phyloP scores from a whole-genome alignment of 2,797 vertebrate species.

The Ceryle rudis region DNA sequence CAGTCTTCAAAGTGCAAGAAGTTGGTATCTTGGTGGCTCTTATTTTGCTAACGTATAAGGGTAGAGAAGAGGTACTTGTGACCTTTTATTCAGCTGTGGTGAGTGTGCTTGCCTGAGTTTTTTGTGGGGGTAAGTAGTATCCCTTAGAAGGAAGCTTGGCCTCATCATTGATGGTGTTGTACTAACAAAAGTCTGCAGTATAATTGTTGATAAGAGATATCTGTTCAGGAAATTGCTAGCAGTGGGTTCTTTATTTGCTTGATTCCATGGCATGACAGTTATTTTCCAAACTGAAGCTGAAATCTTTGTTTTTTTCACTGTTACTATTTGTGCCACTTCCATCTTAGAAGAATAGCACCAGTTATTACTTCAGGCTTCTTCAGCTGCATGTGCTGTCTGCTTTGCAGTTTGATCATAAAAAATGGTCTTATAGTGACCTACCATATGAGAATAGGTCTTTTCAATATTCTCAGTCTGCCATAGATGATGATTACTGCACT shows the following conservation, averaged over 20 bases:
- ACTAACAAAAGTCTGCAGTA: neutral
- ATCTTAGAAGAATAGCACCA: neutral
- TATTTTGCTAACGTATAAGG: neutral
- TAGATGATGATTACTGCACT: neutral
- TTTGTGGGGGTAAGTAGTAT: neutral
- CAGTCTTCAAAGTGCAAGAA: neutral
- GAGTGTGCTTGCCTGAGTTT: neutral
- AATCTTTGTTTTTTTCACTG: neutral
- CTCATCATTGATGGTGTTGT: neutral
- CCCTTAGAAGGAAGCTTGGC: neutral
- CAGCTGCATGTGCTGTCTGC: neutral
- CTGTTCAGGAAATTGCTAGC: neutral
- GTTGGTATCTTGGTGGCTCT: neutral
- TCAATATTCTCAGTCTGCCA: neutral
- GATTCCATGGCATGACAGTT: neutral
- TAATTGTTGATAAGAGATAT: neutral
- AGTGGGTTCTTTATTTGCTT: neutral
- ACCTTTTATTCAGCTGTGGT: neutral
- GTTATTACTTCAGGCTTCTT: neutral
- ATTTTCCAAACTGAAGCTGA: neutral
- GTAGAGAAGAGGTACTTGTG: neutral
- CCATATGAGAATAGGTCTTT: neutral
- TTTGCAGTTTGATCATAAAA: conserved; percentile 18
- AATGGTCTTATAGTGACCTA: neutral
- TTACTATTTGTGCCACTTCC: neutral